phyloP scores from a whole-genome alignment of 64 coral and sea anemone species.

The Montipora cactus region DNA sequence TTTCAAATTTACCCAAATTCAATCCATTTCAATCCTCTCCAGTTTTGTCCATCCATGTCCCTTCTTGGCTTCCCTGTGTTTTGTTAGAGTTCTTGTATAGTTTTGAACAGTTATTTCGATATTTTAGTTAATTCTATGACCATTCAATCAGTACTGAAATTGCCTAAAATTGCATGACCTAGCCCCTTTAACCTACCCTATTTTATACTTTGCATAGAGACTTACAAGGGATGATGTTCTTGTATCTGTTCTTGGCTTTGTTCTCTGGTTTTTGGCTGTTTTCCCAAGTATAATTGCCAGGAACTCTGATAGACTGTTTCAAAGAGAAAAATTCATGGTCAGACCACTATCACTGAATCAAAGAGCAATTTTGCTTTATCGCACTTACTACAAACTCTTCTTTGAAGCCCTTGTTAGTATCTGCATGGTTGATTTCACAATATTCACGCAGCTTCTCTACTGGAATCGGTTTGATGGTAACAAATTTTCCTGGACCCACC shows the following conservation, averaged over 20 bases:
- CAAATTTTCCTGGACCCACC: conserved; percentile 73
- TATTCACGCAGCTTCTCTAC: conserved; percentile 79
- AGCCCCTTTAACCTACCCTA: neutral
- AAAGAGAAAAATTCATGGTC: neutral
- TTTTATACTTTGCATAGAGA: neutral
- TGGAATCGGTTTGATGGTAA: conserved; percentile 77
- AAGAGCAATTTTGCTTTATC: neutral
- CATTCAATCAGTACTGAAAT: too few relatives aligned
- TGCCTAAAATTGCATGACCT: too few relatives aligned
- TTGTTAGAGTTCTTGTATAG: too few relatives aligned
- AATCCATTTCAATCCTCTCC: too few relatives aligned
- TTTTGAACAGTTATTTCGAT: too few relatives aligned
- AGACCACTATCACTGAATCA: too few relatives aligned
- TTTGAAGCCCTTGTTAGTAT: conserved; percentile 78
- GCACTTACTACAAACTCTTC: conserved; percentile 85
- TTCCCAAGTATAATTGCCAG: conserved; percentile 79
- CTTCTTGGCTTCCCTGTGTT: too few relatives aligned
- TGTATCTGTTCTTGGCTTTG: conserved; percentile 89
- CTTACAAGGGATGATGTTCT: conserved; percentile 88
- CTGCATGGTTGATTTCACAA: conserved; percentile 83
- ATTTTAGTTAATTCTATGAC: too few relatives aligned
- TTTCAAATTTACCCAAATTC: too few relatives aligned
- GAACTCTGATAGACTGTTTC: conserved; percentile 70
- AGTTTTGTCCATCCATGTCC: too few relatives aligned
- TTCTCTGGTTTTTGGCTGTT: conserved; percentile 82